phyloP scores from a whole-genome alignment of 2,888 invertebrate species.

The Dioctria linearis region DNA sequence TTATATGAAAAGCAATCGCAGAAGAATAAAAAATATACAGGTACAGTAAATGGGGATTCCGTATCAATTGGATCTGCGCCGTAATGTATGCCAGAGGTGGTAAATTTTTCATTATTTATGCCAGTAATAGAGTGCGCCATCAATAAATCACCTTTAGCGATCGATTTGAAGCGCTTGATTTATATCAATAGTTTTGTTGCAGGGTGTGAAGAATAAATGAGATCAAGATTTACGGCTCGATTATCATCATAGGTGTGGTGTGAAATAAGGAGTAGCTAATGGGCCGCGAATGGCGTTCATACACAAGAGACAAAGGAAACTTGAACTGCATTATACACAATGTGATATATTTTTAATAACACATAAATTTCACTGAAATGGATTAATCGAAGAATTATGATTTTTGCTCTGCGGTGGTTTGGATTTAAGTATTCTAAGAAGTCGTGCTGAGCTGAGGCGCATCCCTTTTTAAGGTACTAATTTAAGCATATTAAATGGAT shows the following conservation, averaged over 20 bases:
- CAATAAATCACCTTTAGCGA: conserved; percentile 46
- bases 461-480: background rate
- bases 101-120: conserved; percentile 51
- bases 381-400: conserved; percentile 41
- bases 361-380: conserved; percentile 38
- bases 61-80: background rate
- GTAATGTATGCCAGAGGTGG: conserved; percentile 40
- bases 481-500: too few species aligned
- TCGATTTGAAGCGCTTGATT: conserved; percentile 40
- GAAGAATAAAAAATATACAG: background rate
- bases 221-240: conserved; percentile 44
- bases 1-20: conserved; percentile 17
- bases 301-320: conserved; percentile 18
- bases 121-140: conserved; percentile 48
- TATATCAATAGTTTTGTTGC: conserved; percentile 33
- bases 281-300: conserved; percentile 24
- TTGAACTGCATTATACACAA: background rate
- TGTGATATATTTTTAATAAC: conserved; percentile 37
- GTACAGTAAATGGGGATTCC: background rate
- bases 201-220: conserved; percentile 34
- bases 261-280: conserved; percentile 47
- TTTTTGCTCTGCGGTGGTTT: conserved; percentile 14
- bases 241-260: background rate
- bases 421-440: background rate
- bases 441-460: background rate